phyloP scores from a whole-genome alignment of 2,113 vertebrate species.

The Delphinapterus leucas region DNA sequence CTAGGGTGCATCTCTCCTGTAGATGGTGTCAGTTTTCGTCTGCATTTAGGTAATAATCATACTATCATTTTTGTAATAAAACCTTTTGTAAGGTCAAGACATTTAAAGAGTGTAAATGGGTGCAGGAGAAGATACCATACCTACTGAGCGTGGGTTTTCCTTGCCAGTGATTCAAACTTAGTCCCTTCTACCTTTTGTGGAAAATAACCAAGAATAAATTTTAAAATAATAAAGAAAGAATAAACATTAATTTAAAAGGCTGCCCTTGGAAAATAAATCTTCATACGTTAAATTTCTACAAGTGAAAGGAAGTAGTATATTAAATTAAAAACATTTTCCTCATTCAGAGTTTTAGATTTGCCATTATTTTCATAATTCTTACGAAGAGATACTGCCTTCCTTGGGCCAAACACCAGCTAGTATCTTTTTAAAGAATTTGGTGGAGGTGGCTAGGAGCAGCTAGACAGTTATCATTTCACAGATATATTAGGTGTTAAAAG shows the following conservation, averaged over 20 bases:
- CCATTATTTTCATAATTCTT: background rate
- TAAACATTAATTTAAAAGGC: background rate
- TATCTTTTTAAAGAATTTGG: background rate
- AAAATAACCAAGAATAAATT: background rate
- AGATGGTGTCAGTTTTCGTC: background rate
- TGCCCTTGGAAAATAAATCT: slow-evolving; percentile 11
- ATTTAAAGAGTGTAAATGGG: background rate
- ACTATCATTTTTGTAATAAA: background rate
- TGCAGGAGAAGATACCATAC: background rate
- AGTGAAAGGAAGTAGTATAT: background rate
- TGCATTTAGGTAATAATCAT: slow-evolving; percentile 8
- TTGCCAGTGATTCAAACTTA: background rate
- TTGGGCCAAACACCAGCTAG: background rate
- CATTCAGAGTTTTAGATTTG: slow-evolving; percentile 11
- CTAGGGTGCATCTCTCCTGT: background rate
- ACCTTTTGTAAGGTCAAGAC: background rate
- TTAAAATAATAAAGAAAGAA: slow-evolving; percentile 6
- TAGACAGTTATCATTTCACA: slow-evolving; percentile 14
- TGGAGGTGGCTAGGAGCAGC: background rate
- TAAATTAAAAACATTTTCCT: background rate
- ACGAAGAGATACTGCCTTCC: background rate
- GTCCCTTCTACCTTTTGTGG: background rate
- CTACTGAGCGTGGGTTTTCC: background rate
- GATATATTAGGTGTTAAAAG: background rate
- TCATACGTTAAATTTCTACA: background rate